phyloP scores from a whole-genome alignment of 2,113 vertebrate species.

The Corythornis vintsioides region DNA sequence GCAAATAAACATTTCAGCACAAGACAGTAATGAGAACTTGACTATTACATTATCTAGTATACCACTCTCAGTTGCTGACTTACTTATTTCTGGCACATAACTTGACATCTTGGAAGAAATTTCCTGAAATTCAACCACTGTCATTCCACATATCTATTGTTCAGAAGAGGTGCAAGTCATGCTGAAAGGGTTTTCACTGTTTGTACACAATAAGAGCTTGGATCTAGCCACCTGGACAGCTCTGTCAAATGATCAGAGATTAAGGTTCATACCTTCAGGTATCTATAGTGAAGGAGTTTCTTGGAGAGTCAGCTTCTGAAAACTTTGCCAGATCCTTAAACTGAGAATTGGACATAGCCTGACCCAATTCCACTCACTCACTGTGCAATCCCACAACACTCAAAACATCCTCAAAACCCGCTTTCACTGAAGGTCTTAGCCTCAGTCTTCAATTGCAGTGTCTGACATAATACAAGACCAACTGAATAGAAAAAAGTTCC shows the following conservation, averaged over 20 bases:
- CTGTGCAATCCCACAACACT: background rate
- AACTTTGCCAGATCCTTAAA: background rate
- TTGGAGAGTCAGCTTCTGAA: background rate
- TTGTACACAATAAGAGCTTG: background rate
- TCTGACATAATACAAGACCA: background rate
- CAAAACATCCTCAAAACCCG: background rate
- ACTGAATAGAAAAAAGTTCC: background rate
- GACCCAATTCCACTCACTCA: background rate
- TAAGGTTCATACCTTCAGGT: background rate
- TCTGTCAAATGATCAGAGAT: background rate
- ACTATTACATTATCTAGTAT: background rate
- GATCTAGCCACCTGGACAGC: background rate
- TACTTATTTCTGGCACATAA: background rate
- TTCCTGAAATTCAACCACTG: background rate
- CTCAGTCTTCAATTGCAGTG: background rate
- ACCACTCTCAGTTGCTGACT: background rate
- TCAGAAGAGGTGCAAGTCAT: background rate
- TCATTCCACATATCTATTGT: background rate
- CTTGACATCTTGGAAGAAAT: background rate
- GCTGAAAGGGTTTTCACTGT: background rate
- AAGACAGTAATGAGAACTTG: background rate
- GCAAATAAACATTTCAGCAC: background rate
- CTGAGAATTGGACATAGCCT: background rate
- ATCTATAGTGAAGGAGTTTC: background rate
- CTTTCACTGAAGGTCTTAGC: background rate